Evolutionary conservation across 2,797 vertebrate genomes (phyloP).

Genomic region (Lepus oiostolus): DNA sequence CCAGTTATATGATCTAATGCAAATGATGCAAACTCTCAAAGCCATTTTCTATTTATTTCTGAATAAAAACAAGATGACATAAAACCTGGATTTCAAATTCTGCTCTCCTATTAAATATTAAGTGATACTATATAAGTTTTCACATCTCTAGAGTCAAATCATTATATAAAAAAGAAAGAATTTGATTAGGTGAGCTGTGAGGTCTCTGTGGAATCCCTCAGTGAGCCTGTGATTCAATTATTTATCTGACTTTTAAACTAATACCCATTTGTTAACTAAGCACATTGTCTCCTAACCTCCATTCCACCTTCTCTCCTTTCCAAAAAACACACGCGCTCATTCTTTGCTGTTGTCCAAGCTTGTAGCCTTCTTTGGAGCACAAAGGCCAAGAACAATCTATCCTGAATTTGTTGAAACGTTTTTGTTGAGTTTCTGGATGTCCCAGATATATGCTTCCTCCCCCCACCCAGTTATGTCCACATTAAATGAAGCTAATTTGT

Average conservation of each 20-base stretch:
- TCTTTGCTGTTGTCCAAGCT: not conserved
- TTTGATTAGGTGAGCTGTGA: not conserved
- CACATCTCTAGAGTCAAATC: not conserved
- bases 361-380: not conserved
- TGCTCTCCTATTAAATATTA: not conserved
- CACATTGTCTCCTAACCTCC: not conserved
- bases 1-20: not conserved
- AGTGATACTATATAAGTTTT: not conserved
- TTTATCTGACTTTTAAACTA: not conserved
- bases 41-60: not conserved
- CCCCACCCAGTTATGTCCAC: too few species aligned
- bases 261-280: not conserved
- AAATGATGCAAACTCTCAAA: not conserved
- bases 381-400: not conserved
- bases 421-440: not conserved
- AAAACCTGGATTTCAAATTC: not conserved
- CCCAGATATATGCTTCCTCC: not conserved
- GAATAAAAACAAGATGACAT: conserved; percentile 1
- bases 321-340: not conserved
- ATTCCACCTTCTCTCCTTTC: not conserved
- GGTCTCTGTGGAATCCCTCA: not conserved
- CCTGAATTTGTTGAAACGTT: not conserved
- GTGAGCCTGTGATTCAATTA: not conserved
- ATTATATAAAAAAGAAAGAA: not conserved
- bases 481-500: too few species aligned